A percentile compares a stretch with the other conserved stretches of the same genome.
Conservation (phyloP, 53 echinoderm and acorn worm genomes). For the Arbacia lixula region DNA sequence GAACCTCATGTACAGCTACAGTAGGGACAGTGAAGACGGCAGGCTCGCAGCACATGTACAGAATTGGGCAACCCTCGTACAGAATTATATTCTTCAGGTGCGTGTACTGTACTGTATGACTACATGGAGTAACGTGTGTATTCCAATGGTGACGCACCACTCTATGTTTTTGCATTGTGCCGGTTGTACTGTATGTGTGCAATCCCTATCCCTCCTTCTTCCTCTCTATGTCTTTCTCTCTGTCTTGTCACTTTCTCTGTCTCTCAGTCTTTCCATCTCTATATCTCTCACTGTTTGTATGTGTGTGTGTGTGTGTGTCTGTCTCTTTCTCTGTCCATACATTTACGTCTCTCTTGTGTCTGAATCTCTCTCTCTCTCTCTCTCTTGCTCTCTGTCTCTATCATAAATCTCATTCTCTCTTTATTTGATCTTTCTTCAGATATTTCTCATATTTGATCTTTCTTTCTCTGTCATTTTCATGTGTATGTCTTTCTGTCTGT, state of each 20-base stretch:
- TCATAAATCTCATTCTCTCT: too few relatives aligned
- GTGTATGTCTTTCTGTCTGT: not conserved
- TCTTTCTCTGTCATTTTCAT: not conserved
- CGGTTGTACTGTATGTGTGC: too few relatives aligned
- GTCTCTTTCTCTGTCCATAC: too few relatives aligned
- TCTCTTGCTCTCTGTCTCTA: not conserved
- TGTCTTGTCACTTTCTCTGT: not conserved
- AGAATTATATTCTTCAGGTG: slow-evolving; percentile 97
- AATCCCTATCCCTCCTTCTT: not conserved
- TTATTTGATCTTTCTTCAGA: not conserved
- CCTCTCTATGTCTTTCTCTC: not conserved
- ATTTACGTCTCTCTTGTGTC: too few relatives aligned
- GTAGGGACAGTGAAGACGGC: slow-evolving; percentile 59
- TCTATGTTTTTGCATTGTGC: too few relatives aligned
- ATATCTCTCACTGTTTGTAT: too few relatives aligned
- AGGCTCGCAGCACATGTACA: slow-evolving; percentile 80
- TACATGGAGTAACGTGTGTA: not conserved
- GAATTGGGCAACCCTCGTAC: slow-evolving; percentile 97
- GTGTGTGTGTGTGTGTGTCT: too few relatives aligned
- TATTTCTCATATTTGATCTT: not conserved
- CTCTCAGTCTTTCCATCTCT: not conserved
- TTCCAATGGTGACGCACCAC: not conserved
- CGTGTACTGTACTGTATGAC: too few relatives aligned
- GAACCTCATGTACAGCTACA: slow-evolving; percentile 49
- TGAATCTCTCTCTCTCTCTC: slow-evolving; percentile 17